Conservation (phyloP, 2,888 invertebrate genomes). For the Drosophila picticornis region DNA sequence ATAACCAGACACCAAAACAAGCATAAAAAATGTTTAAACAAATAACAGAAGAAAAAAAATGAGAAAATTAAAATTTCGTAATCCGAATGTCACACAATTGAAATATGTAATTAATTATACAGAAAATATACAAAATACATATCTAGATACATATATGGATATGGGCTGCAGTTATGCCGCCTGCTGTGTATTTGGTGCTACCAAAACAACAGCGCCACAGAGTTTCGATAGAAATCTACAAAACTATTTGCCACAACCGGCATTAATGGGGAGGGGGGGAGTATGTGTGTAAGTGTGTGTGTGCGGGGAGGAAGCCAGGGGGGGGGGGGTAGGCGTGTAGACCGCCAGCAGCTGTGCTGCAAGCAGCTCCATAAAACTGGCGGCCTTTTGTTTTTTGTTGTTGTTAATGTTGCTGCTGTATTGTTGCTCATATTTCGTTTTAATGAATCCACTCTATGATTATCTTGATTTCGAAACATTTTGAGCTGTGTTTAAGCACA, state of each 20-base stretch:
- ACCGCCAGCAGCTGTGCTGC: constrained; percentile 58
- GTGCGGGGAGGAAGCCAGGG: too few relatives aligned
- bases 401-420: constrained; percentile 48
- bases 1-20: constrained; percentile 38
- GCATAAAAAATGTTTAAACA: constrained; percentile 42
- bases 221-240: constrained; percentile 72
- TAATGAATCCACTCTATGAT: constrained; percentile 78
- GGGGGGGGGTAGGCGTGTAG: constrained; percentile 13
- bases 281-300: background rate
- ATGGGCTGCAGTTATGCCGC: constrained; percentile 63
- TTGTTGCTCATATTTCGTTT: constrained; percentile 77
- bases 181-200: constrained; percentile 77
- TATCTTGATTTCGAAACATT: constrained; percentile 79
- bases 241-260: constrained; percentile 74
- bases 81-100: constrained; percentile 78
- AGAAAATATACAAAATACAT: constrained; percentile 31
- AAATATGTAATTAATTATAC: constrained; percentile 68
- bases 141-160: constrained; percentile 46
- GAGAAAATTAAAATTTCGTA: constrained; percentile 65
- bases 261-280: background rate
- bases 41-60: constrained; percentile 24
- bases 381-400: constrained; percentile 57
- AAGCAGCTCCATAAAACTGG: constrained; percentile 42
- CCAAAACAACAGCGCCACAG: constrained; percentile 52
- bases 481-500: constrained; percentile 41